phyloP scores from a whole-genome alignment of 1,140 invertebrate genomes.

The Platorchestia sp. region DNA sequence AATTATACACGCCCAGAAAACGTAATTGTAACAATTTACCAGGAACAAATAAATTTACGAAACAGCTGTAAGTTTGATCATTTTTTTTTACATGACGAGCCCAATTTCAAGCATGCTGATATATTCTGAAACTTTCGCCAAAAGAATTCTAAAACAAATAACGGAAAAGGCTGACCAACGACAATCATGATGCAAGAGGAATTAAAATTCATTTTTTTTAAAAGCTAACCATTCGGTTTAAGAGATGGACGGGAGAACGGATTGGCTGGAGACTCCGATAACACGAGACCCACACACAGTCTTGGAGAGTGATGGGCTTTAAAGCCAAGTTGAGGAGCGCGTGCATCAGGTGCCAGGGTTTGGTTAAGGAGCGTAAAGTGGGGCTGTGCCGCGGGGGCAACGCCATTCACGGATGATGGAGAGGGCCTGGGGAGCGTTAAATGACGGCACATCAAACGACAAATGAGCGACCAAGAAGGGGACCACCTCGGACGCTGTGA shows the following conservation, averaged over 20 bases:
- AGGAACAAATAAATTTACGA: too few relatives aligned
- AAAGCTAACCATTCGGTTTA: not conserved
- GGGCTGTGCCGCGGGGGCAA: conserved; percentile 18
- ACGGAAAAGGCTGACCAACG: not conserved
- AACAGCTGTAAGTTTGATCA: too few relatives aligned
- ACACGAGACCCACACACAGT: not conserved
- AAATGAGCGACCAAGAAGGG: conserved; percentile 36
- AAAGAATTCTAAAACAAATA: not conserved
- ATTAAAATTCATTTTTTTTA: not conserved
- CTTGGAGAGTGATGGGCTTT: conserved; percentile 12
- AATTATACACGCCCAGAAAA: not conserved
- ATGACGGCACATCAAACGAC: conserved; percentile 30
- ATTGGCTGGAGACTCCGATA: not conserved
- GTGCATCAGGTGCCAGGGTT: conserved; percentile 44
- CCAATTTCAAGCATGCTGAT: not conserved
- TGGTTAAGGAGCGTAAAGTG: conserved; percentile 33
- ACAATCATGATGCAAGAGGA: not conserved
- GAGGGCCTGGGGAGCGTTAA: not conserved
- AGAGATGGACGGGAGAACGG: not conserved
- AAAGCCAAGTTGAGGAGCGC: not conserved
- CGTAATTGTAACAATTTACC: not conserved
- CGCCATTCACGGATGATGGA: conserved; percentile 47
- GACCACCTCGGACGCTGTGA: not conserved
- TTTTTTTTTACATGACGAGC: too few relatives aligned
- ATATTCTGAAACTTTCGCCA: not conserved